A percentile compares a stretch with the other conserved stretches of the same genome.
Evolutionary conservation across 2,113 vertebrate species (phyloP).

Genomic region (Litocranius walleri): DNA sequence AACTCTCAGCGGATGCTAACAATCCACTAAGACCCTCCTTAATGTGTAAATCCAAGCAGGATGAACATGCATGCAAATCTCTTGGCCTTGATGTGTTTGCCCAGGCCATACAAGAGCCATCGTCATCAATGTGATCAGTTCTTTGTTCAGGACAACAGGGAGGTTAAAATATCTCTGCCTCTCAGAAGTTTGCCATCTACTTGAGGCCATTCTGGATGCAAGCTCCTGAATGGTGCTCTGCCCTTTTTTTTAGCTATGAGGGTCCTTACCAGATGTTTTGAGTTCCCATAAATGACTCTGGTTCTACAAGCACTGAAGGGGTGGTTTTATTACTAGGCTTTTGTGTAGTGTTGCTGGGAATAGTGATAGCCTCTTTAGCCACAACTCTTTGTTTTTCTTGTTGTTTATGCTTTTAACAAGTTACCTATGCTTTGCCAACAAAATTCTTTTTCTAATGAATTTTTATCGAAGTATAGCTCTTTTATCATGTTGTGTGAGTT

Average conservation of each 20-base stretch:
- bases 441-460: neutral
- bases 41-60: constrained; percentile 16
- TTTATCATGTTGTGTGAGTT: neutral
- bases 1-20: neutral
- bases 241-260: neutral
- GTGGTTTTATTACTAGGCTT: neutral
- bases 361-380: neutral
- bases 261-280: neutral
- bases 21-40: neutral
- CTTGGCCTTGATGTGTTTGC: neutral
- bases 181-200: neutral
- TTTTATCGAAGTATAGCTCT: neutral
- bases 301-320: neutral
- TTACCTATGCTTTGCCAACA: neutral
- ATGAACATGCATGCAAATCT: neutral
- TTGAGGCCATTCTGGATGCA: neutral
- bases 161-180: neutral
- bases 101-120: neutral
- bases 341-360: neutral
- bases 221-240: neutral
- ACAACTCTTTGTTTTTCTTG: neutral
- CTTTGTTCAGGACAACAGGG: neutral
- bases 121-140: neutral
- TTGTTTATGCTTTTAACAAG: neutral
- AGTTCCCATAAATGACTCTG: neutral